Evolutionary conservation across 2,797 vertebrate species (phyloP).

Genomic region (Gymnoscopelus microlampas): DNA sequence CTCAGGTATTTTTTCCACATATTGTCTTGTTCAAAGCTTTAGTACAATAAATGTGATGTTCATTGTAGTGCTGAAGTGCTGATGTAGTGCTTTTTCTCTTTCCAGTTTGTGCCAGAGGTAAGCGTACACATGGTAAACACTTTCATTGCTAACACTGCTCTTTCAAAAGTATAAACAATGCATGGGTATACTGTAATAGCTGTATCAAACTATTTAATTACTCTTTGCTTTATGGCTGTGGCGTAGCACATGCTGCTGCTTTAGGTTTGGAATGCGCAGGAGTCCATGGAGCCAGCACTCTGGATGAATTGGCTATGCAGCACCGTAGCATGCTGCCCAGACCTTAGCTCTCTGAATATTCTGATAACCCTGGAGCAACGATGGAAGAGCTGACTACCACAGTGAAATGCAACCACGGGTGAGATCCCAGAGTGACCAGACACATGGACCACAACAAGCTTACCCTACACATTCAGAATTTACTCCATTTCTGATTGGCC

Average conservation of each 20-base stretch:
- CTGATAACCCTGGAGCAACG: neutral
- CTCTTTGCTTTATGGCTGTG: neutral
- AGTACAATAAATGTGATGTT: neutral
- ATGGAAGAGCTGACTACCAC: neutral
- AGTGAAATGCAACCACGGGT: neutral
- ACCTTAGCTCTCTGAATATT: conserved; percentile 3
- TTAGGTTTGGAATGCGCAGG: conserved; percentile 65
- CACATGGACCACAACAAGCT: conserved; percentile 11
- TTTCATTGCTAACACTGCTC: neutral
- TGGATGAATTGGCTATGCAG: conserved; percentile 18
- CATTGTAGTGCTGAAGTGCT: too few species aligned
- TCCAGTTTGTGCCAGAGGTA: neutral
- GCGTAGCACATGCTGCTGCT: conserved; percentile 51
- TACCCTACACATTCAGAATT: conserved; percentile 19
- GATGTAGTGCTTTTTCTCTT: too few species aligned
- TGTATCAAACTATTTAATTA: neutral
- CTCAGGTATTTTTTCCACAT: conserved; percentile 55
- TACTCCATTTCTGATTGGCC: conserved; percentile 1
- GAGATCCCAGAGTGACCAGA: neutral
- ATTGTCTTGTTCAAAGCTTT: conserved; percentile 21
- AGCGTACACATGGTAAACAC: too few species aligned
- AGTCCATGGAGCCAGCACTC: conserved; percentile 44
- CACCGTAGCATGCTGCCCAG: neutral
- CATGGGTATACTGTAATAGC: too few species aligned
- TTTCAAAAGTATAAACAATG: conserved; percentile 15